Evolutionary conservation across 2,888 invertebrate species (phyloP).

Genomic region (Punctoribates punctum): DNA sequence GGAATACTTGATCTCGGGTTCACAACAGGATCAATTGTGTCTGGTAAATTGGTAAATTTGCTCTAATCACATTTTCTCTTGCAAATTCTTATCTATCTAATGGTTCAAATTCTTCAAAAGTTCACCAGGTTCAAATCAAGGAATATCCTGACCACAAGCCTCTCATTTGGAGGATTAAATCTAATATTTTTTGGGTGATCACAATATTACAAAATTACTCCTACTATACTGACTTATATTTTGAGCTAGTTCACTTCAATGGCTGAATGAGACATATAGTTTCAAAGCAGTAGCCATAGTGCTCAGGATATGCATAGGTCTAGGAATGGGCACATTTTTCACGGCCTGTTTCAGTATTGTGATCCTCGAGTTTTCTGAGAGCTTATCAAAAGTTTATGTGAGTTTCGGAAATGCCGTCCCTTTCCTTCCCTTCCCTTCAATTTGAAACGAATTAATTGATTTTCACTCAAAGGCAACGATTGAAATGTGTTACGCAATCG

Average conservation of each 20-base stretch:
- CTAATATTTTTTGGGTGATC: neutral
- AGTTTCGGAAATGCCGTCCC: neutral
- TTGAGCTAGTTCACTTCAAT: neutral
- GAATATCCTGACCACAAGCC: neutral
- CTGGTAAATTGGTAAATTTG: neutral
- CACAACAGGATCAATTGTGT: neutral
- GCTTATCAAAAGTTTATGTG: neutral
- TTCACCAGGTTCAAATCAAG: neutral
- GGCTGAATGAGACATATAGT: neutral
- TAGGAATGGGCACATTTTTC: slow-evolving; percentile 7
- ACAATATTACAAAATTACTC: too few relatives aligned
- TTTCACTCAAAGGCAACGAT: neutral
- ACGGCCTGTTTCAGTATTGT: neutral
- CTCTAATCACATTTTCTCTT: neutral
- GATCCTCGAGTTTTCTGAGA: neutral
- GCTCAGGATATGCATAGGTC: neutral
- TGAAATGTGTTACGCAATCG: slow-evolving; percentile 7
- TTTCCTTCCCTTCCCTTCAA: too few relatives aligned
- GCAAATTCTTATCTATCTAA: neutral
- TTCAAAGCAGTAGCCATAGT: neutral
- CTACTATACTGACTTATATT: neutral
- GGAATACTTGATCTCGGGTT: neutral
- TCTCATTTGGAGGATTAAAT: neutral
- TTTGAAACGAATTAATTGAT: neutral
- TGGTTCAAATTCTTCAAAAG: neutral